Evolutionary conservation across 2,113 vertebrate genomes (phyloP).

Genomic region (Poecilia latipinna): DNA sequence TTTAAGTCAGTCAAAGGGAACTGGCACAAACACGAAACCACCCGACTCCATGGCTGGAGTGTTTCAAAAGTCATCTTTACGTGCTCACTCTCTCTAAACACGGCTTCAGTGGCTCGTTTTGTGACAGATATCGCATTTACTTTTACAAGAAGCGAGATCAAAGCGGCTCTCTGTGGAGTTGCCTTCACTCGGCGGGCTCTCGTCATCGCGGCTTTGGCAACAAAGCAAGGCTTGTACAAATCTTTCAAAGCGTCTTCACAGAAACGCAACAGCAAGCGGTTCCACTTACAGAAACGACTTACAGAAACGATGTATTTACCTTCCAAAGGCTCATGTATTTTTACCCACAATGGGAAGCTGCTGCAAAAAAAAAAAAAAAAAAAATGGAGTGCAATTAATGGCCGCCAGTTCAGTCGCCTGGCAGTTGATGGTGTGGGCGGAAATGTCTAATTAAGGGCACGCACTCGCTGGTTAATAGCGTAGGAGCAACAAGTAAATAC

Average conservation of each 20-base stretch:
- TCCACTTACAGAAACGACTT: background rate
- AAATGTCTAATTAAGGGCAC: conserved; percentile 47
- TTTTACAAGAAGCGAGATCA: conserved; percentile 10
- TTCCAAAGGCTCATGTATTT: conserved; percentile 36
- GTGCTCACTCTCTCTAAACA: background rate
- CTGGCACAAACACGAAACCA: no score
- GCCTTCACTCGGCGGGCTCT: background rate
- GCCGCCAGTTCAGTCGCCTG: conserved; percentile 36
- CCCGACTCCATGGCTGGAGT: no score
- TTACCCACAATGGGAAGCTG: conserved; percentile 13
- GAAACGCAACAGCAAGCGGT: conserved; percentile 8
- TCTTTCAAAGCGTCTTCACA: conserved; percentile 16
- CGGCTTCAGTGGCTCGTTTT: background rate
- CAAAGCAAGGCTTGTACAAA: conserved; percentile 26
- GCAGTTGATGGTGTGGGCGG: conserved; percentile 55
- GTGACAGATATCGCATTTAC: background rate
- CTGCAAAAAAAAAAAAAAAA: background rate
- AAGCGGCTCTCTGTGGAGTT: conserved; percentile 6
- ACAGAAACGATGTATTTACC: conserved; percentile 23
- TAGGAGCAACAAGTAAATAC: conserved; percentile 51
- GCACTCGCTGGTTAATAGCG: conserved; percentile 59
- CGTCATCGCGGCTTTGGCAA: conserved; percentile 27
- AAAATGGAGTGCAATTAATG: conserved; percentile 23
- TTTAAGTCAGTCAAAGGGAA: no score
- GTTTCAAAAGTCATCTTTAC: background rate